phyloP scores from a whole-genome alignment of 2,888 invertebrate genomes.

The Zygaena filipendulae region DNA sequence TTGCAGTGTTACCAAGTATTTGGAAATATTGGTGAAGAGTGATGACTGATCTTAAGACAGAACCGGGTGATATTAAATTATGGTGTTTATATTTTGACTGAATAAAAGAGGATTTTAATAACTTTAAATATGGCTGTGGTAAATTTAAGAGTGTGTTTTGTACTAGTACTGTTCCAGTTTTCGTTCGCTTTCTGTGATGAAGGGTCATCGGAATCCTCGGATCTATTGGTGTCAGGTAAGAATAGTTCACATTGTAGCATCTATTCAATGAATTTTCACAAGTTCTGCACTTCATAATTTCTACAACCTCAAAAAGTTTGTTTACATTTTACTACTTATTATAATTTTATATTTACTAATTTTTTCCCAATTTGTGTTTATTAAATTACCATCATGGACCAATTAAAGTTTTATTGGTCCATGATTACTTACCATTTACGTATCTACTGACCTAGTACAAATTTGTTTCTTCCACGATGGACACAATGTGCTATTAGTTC shows the following conservation, averaged over 20 bases:
- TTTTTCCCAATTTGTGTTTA: no score
- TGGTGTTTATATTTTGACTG: constrained; percentile 38
- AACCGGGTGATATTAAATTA: constrained; percentile 27
- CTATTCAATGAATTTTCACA: constrained; percentile 1
- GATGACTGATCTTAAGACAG: constrained; percentile 33
- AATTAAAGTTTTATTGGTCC: no score
- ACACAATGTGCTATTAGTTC: no score
- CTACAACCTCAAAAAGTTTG: no score
- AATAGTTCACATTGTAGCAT: constrained; percentile 2
- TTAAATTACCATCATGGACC: no score
- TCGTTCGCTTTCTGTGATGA: constrained; percentile 42
- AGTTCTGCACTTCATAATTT: constrained; percentile 5
- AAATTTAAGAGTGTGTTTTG: constrained; percentile 52
- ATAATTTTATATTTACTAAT: no score
- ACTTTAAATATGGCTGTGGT: constrained; percentile 46
- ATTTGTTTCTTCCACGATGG: no score
- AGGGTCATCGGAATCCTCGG: constrained; percentile 45
- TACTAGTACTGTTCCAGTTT: constrained; percentile 48
- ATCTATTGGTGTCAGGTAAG: constrained; percentile 47
- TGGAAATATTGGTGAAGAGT: constrained; percentile 33
- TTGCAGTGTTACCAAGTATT: no score
- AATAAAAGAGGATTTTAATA: constrained; percentile 42
- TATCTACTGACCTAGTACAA: no score
- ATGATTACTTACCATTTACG: no score
- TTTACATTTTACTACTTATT: no score